Base-by-base conservation (phyloP, 2,113 vertebrate species). In the Triplophysa tibetana region DNA sequence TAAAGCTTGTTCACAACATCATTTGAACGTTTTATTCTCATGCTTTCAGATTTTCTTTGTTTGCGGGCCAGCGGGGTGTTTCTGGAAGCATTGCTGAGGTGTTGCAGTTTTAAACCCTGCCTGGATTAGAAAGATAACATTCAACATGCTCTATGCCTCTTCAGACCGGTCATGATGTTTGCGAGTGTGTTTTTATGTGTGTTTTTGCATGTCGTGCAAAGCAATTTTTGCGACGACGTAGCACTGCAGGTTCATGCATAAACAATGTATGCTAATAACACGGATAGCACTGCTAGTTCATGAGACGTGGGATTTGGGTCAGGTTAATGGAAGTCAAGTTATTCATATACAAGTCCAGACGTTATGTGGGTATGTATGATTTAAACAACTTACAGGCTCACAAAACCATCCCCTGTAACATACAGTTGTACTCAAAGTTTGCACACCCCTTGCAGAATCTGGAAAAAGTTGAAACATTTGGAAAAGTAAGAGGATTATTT, bases 41-140 rank as follows among this genome's bases (percentile, higher is more conserved):
- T 72, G 84, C 63, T n/a, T 67, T 77, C 56, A 76, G 68, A 76
- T 58, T 23, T 69, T 2, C 45, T 78, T 70, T 75, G 69, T 77
- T 65, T 73, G 79, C 65, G 8, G 58, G 75, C 38, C 75, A 69
- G 79, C 69, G 64, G 65, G 58, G 74, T 48, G n/a, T 50, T 79
- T n/a, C 54, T 45, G 54, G 73, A 48, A 70, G 78, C 29, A 29
- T 72, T 60, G 52, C 64, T 52, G 63, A 75, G 72, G 70, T 81
- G 75, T 69, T 65, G 65, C 50, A n/a, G 61, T 81, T 67, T 58
- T 81, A 83, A 85, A 85, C 75, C 84, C 84, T 45, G 70, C 45
- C 84, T 83, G 84, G 82, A 85, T 85, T 83, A 83, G 81, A 78
- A 81, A 70, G 81, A 85, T 85, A 85, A 83, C 81, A 72, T 77